A percentile compares a stretch with the other conserved stretches of the same genome.
phyloP scores from a whole-genome alignment of 2,888 invertebrate genomes.

The Phanerotoma sp. region DNA sequence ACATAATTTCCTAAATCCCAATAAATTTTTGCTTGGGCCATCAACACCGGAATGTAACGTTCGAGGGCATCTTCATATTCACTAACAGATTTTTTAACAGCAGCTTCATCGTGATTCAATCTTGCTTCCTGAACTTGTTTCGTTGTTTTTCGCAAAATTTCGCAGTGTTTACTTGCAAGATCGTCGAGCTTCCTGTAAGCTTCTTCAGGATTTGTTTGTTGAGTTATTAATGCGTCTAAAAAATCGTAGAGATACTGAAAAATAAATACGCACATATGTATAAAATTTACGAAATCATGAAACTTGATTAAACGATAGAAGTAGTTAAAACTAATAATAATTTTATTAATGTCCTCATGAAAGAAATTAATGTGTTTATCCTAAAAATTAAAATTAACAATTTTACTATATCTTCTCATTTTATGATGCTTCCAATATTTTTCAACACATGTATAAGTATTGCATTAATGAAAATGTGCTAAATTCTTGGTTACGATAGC shows the following conservation, averaged over 20 bases:
- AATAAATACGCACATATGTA: too few relatives aligned
- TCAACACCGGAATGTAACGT: constrained; percentile 95
- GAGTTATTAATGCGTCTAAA: constrained; percentile 93
- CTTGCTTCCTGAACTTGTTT: constrained; percentile 94
- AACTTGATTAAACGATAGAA: too few relatives aligned
- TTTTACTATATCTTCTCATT: too few relatives aligned
- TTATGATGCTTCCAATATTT: too few relatives aligned
- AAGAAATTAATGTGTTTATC: too few relatives aligned
- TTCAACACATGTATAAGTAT: too few relatives aligned
- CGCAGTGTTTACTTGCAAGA: constrained; percentile 87
- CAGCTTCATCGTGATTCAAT: constrained; percentile 83
- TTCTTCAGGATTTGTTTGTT: constrained; percentile 95
- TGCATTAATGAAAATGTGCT: too few relatives aligned
- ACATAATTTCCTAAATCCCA: constrained; percentile 97
- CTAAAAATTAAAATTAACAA: too few relatives aligned
- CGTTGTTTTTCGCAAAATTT: constrained; percentile 84
- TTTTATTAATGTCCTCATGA: too few relatives aligned
- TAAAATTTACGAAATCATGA: too few relatives aligned
- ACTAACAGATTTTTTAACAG: constrained; percentile 84
- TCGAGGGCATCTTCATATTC: constrained; percentile 91
- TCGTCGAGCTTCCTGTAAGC: constrained; percentile 96
- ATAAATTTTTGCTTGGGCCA: constrained; percentile 98
- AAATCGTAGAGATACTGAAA: constrained; percentile 87
- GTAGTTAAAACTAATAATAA: too few relatives aligned
- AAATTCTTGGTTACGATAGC: too few relatives aligned